These are phyloP conservation scores for Polylopha cassiicola DNA, from an alignment of 2,888 invertebrate species.

Conservation along the genomic window DNA sequence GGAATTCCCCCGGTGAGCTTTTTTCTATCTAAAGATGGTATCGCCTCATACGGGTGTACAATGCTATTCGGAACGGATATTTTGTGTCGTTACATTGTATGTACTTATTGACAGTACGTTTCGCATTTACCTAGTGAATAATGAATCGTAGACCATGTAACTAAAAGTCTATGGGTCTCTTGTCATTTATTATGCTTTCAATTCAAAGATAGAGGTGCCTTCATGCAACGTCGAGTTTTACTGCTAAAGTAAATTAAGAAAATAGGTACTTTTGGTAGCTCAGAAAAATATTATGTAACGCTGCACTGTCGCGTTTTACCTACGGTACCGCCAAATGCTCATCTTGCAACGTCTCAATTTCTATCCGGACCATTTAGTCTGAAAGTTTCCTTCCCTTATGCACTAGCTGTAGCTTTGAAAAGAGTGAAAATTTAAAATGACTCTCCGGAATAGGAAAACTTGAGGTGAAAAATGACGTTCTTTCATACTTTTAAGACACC, in stretches of 20 bases:
- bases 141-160: too few species aligned
- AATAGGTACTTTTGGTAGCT: too few species aligned
- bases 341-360: slow-evolving; percentile 45
- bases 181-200: too few species aligned
- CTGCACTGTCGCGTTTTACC: slow-evolving; percentile 31
- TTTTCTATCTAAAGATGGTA: slow-evolving; percentile 43
- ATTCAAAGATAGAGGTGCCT: too few species aligned
- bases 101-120: background rate
- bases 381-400: slow-evolving; percentile 54
- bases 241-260: too few species aligned
- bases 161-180: too few species aligned
- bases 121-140: slow-evolving; percentile 1
- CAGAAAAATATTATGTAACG: too few species aligned
- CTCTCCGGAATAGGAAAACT: slow-evolving; percentile 48
- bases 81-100: slow-evolving; percentile 12
- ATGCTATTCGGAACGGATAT: slow-evolving; percentile 11
- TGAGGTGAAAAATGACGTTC: slow-evolving; percentile 52
- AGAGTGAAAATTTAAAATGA: slow-evolving; percentile 44
- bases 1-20: slow-evolving; percentile 65
- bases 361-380: slow-evolving; percentile 57
- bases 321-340: slow-evolving; percentile 32
- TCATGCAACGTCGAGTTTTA: too few species aligned
- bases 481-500: slow-evolving; percentile 41
- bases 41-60: slow-evolving; percentile 31
- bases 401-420: slow-evolving; percentile 36